These are phyloP conservation scores for Micronycteris hirsuta DNA, from an alignment of 2,113 vertebrate genomes.

Conservation along the genomic window DNA sequence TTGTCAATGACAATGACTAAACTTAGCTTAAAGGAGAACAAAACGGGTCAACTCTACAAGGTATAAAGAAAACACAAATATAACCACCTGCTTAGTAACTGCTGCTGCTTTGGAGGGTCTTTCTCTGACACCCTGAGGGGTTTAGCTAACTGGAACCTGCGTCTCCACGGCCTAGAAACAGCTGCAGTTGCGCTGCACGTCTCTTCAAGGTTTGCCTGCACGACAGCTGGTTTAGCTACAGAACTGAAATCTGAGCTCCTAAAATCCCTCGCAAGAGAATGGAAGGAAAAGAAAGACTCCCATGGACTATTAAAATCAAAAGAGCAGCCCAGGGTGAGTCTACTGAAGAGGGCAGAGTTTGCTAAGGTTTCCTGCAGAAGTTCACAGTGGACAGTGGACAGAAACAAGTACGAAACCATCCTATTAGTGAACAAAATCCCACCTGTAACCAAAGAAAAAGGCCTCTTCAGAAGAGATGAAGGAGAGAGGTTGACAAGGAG, in stretches of 20 bases:
- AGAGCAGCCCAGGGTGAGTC: not conserved
- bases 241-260: conserved; percentile 28
- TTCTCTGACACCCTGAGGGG: not conserved
- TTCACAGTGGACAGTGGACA: not conserved
- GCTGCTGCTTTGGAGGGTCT: not conserved
- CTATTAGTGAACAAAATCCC: not conserved
- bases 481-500: not conserved
- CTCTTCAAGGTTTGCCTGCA: not conserved
- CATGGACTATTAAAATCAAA: not conserved
- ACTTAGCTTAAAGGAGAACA: not conserved
- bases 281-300: not conserved
- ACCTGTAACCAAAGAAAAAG: not conserved
- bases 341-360: not conserved
- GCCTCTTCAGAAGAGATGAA: not conserved
- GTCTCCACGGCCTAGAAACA: not conserved
- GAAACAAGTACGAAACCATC: not conserved
- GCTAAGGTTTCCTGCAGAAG: not conserved
- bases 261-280: not conserved
- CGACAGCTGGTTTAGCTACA: conserved; percentile 2
- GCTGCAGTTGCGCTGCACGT: not conserved
- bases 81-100: not conserved
- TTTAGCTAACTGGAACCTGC: not conserved
- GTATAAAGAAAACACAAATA: not conserved
- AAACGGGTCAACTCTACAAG: not conserved
- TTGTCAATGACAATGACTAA: not conserved